These are phyloP conservation scores for Crenichthys baileyi DNA, from an alignment of 2,797 vertebrate genomes.

Conservation along the genomic window DNA sequence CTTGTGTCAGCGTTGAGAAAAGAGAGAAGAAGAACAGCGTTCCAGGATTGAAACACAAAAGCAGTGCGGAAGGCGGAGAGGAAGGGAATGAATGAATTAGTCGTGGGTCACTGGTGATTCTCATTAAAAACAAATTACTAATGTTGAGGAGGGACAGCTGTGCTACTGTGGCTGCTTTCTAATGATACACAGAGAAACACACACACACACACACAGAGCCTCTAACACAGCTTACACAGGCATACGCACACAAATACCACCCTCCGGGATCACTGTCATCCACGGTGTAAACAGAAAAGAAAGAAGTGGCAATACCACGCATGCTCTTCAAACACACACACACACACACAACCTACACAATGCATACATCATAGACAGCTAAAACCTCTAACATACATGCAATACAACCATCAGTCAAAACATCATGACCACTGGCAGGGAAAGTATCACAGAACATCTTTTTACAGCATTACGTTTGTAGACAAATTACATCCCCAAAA, in stretches of 20 bases:
- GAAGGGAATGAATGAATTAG: constrained; percentile 99
- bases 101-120: constrained; percentile 99
- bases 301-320: constrained; percentile 80
- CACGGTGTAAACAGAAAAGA: constrained; percentile 80
- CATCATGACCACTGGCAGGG: background rate
- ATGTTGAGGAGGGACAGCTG: constrained; percentile 99
- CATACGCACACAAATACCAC: constrained; percentile 43
- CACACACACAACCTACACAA: constrained; percentile 22
- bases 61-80: constrained; percentile 83
- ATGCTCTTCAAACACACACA: constrained; percentile 52
- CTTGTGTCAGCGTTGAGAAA: constrained; percentile 33
- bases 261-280: constrained; percentile 84
- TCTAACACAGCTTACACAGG: constrained; percentile 45
- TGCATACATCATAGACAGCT: constrained; percentile 24
- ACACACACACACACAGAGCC: constrained; percentile 65
- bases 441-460: background rate
- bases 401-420: background rate
- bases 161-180: constrained; percentile 95
- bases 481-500: background rate
- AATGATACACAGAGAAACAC: constrained; percentile 90
- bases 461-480: background rate
- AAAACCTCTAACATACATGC: background rate
- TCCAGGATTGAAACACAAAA: constrained; percentile 81
- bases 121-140: constrained; percentile 99
- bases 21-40: constrained; percentile 41